These are phyloP conservation scores for Sialis lutaria DNA, from an alignment of 2,888 invertebrate species.

Conservation along the genomic window DNA sequence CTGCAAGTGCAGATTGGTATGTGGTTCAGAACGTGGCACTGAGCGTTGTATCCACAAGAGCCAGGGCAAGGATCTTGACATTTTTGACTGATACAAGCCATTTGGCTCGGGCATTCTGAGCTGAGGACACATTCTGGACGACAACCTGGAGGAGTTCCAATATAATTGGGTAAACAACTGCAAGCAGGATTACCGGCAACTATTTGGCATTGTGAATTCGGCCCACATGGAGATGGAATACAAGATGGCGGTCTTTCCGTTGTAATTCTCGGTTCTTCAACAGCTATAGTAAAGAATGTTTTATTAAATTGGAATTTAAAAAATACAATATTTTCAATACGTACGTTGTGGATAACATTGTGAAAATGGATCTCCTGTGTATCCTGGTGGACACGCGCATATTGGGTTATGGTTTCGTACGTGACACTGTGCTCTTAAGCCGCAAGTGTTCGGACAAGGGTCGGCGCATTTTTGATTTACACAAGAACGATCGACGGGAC, in stretches of 20 bases:
- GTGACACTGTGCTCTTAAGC: slow-evolving; percentile 66
- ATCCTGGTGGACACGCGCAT: slow-evolving; percentile 70
- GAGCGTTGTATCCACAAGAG: slow-evolving; percentile 63
- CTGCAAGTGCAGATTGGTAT: slow-evolving; percentile 66
- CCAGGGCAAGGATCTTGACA: slow-evolving; percentile 72
- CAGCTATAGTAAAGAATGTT: slow-evolving; percentile 9
- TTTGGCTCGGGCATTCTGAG: slow-evolving; percentile 59
- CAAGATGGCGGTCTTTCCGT: slow-evolving; percentile 59
- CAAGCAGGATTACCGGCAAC: slow-evolving; percentile 58
- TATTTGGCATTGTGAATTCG: slow-evolving; percentile 64
- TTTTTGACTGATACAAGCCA: slow-evolving; percentile 61
- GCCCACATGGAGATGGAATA: slow-evolving; percentile 68
- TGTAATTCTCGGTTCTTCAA: slow-evolving; percentile 18
- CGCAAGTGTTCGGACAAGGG: slow-evolving; percentile 77
- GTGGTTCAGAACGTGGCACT: slow-evolving; percentile 63
- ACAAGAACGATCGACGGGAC: slow-evolving; percentile 64
- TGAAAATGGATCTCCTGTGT: slow-evolving; percentile 73
- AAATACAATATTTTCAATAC: slow-evolving; percentile 19
- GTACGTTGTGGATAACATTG: slow-evolving; percentile 54
- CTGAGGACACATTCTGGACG: slow-evolving; percentile 65
- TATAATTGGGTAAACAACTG: slow-evolving; percentile 58
- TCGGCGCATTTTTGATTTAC: slow-evolving; percentile 72
- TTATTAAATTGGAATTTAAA: slow-evolving; percentile 18
- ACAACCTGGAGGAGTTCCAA: slow-evolving; percentile 64
- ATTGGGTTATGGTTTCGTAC: slow-evolving; percentile 76